Evolutionary conservation across 2,797 vertebrate species (phyloP).

Genomic region (Coregonus ussuriensis): DNA sequence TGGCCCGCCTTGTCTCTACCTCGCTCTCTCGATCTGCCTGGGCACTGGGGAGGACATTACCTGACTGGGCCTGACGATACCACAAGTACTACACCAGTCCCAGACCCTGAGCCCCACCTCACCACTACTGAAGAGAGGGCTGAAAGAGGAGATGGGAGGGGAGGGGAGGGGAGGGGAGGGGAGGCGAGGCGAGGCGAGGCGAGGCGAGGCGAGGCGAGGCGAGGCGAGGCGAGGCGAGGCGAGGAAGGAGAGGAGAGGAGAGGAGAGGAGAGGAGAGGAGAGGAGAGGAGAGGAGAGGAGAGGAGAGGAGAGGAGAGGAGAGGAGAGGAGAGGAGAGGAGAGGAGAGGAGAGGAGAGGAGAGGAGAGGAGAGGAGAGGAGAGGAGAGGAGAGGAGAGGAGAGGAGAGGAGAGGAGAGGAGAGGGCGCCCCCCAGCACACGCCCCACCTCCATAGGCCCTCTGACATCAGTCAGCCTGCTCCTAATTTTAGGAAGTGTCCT

Average conservation of each 20-base stretch:
- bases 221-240: conserved; percentile 1
- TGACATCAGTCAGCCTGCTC: neutral
- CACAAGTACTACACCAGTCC: neutral
- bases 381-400: neutral
- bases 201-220: no score
- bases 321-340: no score
- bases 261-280: neutral
- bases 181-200: no score
- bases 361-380: conserved; percentile 15
- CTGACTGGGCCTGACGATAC: neutral
- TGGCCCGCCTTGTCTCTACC: conserved; percentile 16
- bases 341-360: neutral
- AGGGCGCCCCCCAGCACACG: neutral
- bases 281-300: neutral
- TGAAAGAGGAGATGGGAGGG: neutral
- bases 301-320: no score
- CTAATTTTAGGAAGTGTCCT: neutral
- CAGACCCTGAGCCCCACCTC: neutral
- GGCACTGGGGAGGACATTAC: neutral
- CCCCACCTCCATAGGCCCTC: neutral
- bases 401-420: neutral
- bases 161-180: no score
- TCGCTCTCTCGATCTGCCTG: neutral
- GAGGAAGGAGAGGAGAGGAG: neutral
- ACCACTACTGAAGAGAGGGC: conserved; percentile 28